phyloP scores from a whole-genome alignment of 23 tunicate species.

The Halocynthia aurantium region DNA sequence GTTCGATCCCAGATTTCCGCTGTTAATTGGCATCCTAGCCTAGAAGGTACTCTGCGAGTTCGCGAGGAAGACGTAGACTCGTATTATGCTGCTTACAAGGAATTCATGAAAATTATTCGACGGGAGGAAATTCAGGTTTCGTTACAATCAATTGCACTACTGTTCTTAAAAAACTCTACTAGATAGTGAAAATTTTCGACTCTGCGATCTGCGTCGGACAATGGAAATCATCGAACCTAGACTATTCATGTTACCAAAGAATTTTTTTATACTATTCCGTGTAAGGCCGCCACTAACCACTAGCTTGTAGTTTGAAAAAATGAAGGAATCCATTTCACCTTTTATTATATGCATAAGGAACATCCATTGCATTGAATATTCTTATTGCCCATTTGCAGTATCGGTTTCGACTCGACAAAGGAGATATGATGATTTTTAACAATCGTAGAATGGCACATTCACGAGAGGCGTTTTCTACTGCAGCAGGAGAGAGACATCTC shows the following conservation, averaged over 20 bases:
- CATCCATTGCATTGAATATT: no score
- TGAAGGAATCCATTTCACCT: no score
- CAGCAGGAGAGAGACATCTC: conserved; percentile 19
- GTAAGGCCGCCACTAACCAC: no score
- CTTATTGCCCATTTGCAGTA: background rate
- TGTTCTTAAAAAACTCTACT: no score
- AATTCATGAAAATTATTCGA: background rate
- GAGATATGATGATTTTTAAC: conserved; percentile 38
- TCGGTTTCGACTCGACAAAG: conserved; percentile 16
- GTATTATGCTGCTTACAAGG: background rate
- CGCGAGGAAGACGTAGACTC: background rate
- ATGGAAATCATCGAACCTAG: no score
- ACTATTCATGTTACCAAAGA: no score
- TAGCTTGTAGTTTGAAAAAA: no score
- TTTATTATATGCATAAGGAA: no score
- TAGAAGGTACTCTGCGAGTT: background rate
- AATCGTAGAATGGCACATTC: conserved; percentile 33
- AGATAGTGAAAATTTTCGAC: no score
- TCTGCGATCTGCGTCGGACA: no score
- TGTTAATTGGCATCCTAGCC: conserved; percentile 1
- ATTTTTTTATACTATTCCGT: no score
- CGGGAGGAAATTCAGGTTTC: background rate
- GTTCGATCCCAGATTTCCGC: background rate
- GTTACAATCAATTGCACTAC: background rate
- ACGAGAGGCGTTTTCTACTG: conserved; percentile 5